A percentile compares a stretch with the other conserved stretches of the same genome.
Evolutionary conservation across 2,888 invertebrate genomes (phyloP).

Genomic region (Melikaiella ostensackeni): DNA sequence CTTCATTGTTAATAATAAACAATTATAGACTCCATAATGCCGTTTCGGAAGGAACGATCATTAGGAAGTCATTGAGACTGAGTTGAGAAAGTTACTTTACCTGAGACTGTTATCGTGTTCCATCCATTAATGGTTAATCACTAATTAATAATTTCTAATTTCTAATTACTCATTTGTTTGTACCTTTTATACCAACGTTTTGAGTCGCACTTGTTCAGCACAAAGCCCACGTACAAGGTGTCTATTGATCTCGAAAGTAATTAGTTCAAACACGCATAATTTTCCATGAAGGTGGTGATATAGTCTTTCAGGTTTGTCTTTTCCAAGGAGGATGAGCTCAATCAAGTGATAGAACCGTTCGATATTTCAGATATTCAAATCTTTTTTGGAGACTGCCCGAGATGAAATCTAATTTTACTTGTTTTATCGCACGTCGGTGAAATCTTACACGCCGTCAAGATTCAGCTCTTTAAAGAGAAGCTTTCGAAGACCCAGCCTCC

Average conservation of each 20-base stretch:
- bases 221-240: constrained; percentile 13
- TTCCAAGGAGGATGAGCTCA: constrained; percentile 4
- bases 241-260: not conserved
- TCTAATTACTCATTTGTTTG: not conserved
- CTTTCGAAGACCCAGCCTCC: constrained; percentile 67
- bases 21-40: not conserved
- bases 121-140: constrained; percentile 68
- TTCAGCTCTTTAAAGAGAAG: constrained; percentile 70
- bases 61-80: constrained; percentile 60
- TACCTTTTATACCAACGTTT: constrained; percentile 59
- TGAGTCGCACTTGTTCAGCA: constrained; percentile 31
- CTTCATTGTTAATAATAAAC: not conserved
- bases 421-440: not conserved
- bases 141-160: not conserved
- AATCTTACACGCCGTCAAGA: constrained; percentile 60
- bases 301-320: not conserved
- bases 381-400: not conserved
- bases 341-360: constrained; percentile 1
- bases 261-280: not conserved
- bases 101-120: constrained; percentile 68
- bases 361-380: constrained; percentile 4
- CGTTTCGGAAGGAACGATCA: not conserved
- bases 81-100: constrained; percentile 65
- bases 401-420: not conserved
- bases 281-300: not conserved